Evolutionary conservation across 2,797 vertebrate species (phyloP), one percentile per base, ranked within the genome.

Genomic region (Cygnus olor): DNA sequence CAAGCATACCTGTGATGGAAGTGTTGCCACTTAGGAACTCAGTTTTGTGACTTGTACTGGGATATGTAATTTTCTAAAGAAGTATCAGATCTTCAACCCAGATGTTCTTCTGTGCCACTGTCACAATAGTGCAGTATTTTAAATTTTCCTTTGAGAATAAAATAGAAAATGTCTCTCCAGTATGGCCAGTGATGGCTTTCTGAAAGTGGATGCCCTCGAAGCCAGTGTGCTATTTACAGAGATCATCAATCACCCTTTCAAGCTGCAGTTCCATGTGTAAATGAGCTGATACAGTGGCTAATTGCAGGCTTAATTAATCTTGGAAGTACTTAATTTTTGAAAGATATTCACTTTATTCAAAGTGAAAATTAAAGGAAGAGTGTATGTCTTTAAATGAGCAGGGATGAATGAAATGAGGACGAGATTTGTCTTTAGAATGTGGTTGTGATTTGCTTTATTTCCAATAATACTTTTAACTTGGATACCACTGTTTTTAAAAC

Each of bases 301-400:
- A 73, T 30, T 88, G 44, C 34, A 95, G 34, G 13, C 82, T 94
- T 96, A 95, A 82, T 86, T 92, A 76, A 54, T 58, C 66, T 70
- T 94, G 56, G 60, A 66, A 89, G 51, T 85, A 51, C 17, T 83
- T 92, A 56, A 88, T 82, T 90, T 80, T 91, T 0, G 0, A 68
- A 87, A 93, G 51, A 70, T 32, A 4, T 72, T 78, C 11, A 34
- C 24, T 70, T 91, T 28, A 76, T 14, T 90, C 53, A 69, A 70
- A 82, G 25, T 14, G 32, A 80, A 93, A 77, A 56, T 77, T 92
- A 49, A 88, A 87, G 24, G 76, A 82, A 44, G 76, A 49, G 24
- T 83, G 10, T 20, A 2, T 42, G 18, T 66, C 24, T 91, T 18
- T 19, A 69, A 72, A 49, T 76, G 9, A 6, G 8, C 8, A 17